These are phyloP conservation scores for Ginglymostoma cirratum DNA, from an alignment of 2,113 vertebrate genomes.

Conservation along the genomic window DNA sequence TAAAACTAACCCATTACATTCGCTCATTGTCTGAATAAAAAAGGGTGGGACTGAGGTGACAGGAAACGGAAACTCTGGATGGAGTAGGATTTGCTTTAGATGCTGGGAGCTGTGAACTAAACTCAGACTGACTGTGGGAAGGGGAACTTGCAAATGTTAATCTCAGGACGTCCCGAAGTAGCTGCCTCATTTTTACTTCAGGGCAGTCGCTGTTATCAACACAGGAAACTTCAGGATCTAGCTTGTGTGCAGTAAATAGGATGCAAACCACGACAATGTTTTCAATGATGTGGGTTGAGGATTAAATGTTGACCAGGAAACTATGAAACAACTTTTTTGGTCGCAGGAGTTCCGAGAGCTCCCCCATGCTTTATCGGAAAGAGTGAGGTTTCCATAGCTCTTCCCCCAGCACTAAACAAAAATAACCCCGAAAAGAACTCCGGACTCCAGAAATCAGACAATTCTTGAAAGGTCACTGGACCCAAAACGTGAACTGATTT, in stretches of 20 bases:
- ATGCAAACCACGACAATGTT: background rate
- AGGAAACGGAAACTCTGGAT: background rate
- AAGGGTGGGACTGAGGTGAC: background rate
- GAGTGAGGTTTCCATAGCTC: too few relatives aligned
- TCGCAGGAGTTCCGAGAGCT: background rate
- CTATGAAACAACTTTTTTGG: background rate
- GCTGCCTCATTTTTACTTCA: too few relatives aligned
- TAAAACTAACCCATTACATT: constrained; percentile 51
- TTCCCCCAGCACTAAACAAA: too few relatives aligned
- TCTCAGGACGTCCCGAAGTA: background rate
- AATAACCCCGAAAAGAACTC: too few relatives aligned
- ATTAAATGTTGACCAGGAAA: background rate
- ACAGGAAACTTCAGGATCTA: too few relatives aligned
- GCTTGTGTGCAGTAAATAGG: too few relatives aligned
- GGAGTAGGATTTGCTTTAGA: background rate
- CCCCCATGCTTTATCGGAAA: too few relatives aligned
- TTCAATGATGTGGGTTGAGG: background rate
- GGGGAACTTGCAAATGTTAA: background rate
- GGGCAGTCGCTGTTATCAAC: too few relatives aligned
- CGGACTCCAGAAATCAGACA: too few relatives aligned
- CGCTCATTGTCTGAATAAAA: constrained; percentile 5
- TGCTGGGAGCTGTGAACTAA: too few relatives aligned
- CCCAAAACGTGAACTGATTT: too few relatives aligned
- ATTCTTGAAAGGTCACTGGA: too few relatives aligned
- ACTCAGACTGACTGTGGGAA: background rate